These are phyloP conservation scores for Marmota flaviventris DNA, from an alignment of 2,113 vertebrate genomes.

Conservation along the genomic window DNA sequence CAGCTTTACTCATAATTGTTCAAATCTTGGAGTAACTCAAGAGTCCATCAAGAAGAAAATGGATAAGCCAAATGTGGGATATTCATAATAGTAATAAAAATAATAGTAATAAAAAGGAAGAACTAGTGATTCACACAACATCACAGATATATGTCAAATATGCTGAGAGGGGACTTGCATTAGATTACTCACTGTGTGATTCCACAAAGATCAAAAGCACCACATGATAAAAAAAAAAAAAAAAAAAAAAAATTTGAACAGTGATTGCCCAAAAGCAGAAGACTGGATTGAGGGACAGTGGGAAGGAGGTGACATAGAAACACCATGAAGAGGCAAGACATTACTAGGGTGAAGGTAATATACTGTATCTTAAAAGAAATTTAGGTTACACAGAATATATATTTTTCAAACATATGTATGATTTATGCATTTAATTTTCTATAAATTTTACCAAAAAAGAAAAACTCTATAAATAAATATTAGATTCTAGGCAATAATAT, in stretches of 20 bases:
- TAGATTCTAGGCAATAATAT: slow-evolving; percentile 24
- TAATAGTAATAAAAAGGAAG: background rate
- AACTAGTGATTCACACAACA: background rate
- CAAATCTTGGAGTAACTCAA: background rate
- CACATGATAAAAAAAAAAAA: background rate
- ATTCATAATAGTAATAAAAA: background rate
- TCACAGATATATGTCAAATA: background rate
- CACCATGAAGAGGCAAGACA: background rate
- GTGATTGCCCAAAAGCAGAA: background rate
- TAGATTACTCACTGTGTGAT: background rate
- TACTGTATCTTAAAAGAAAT: background rate
- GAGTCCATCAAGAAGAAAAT: background rate
- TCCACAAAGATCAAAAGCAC: background rate
- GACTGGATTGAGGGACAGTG: background rate
- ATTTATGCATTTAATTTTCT: background rate
- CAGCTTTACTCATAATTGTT: background rate
- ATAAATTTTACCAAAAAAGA: background rate
- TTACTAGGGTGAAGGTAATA: background rate
- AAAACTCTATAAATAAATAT: slow-evolving; percentile 43
- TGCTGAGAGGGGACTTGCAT: background rate
- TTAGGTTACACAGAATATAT: background rate
- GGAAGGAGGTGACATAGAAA: background rate
- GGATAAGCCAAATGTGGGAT: background rate
- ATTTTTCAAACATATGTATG: background rate
- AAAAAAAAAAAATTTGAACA: background rate